Base-by-base conservation (phyloP, 2,797 vertebrate species). In the Anguilla anguilla region DNA sequence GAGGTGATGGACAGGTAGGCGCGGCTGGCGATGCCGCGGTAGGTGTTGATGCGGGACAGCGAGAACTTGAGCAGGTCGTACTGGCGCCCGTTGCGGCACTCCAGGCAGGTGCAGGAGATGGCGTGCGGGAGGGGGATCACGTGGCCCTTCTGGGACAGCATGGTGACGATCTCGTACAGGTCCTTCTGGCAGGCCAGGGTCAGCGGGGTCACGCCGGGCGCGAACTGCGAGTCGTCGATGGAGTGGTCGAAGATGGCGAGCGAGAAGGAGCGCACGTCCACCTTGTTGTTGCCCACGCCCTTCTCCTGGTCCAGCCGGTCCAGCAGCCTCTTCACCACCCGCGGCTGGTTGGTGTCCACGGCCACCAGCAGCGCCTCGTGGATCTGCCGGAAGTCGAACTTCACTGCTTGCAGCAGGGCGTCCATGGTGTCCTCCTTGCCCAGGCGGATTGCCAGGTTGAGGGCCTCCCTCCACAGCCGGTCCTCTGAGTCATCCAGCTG, bases 21-120 rank as follows among this genome's bases (percentile, higher is more conserved):
- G 0, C 97, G 94, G 93, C 97, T 98, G 92, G 97, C 97, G 0
- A 98, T 97, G 89, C 98, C 98, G 2, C 96, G 96, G 92, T 98
- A 98, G 4, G 97, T 99, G 93, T 98, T 99, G 93, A 99, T 99
- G 22, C 97, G 97, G 7, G 97, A 98, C 89, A 99, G 91, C 0
- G 98, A 99, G 94, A 99, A 98, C 94, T 98, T 98, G 6, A 98
- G 96, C 88, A 98, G 94, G 93, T 98, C 97, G 0, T 97, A 98
- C 90, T 96, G 96, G 9, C 97, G 96, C 0, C 96, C 96, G 0
- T 98, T 99, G 64, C 96, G 96, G 91, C 98, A 98, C 93, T 98
- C 97, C 35, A 98, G 95, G 89, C 98, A 98, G 86, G 94, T 31
- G 0, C 98, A 98, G 91, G 98, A 98, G 87, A 98, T 96, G 53